Base-by-base conservation (phyloP, 2,888 invertebrate species). In the Orchesella flavescens region DNA sequence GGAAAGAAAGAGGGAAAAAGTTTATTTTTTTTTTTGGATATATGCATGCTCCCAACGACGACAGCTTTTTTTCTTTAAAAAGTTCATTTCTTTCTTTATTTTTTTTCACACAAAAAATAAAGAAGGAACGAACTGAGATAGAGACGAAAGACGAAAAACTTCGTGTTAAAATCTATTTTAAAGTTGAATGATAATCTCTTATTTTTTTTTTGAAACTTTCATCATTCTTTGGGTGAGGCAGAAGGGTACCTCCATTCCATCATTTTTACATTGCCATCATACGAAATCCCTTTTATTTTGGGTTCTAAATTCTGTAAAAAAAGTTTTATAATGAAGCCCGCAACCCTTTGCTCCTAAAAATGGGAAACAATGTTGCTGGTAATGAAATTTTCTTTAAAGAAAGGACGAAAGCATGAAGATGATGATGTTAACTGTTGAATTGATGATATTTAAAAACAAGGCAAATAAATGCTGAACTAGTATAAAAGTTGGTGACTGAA, bases 11-110 rank as follows among this genome's bases (percentile, higher is more conserved):
- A 71, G 23, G 61, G 63, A 63, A 63, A 66, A 66, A 43, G 57
- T 66, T 73, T 80, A 65, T 77, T 80, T 72, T 79, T 61, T 15
- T 57, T 24, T 17, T 10, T 57, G 55, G 9, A 69, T 69, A 69
- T 46, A 53, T 24, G 13, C 49, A 53, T 23, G 4, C 24, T 13
- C 7, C 34, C 7, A 34, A 10, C 9, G 5, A 10, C 1, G 63
- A 44, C 9, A n/a, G 44, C 17, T 17, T 44, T 66, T 44, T 66
- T 44, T 66, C 9, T 43, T 44, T 43, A 53, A 15, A 53, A 53
- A 34, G 34, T 34, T 34, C 34, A 2, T 34, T 34, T 34, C 34
- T 34, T 34, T 34, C 3, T 7, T 7, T 4, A 4, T 34, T 34
- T 7, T 34, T 34, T 34, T 34, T 7, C 34, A 34, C 34, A 34